These are phyloP conservation scores for Champsocephalus esox DNA, from an alignment of 2,797 vertebrate species.

Conservation along the genomic window DNA sequence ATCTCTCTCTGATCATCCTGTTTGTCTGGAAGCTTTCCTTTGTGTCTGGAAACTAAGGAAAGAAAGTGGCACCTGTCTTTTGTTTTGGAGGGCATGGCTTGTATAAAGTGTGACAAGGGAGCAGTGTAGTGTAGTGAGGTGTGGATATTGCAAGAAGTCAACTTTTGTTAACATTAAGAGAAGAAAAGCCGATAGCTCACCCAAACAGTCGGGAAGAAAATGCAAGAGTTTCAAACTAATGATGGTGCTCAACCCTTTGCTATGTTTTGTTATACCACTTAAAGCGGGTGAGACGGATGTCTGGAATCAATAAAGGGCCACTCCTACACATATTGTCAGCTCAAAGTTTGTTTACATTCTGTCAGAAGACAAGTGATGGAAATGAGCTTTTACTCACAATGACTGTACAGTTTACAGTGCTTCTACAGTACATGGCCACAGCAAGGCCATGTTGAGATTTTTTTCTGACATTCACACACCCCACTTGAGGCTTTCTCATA, in stretches of 20 bases:
- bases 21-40: constrained; percentile 47
- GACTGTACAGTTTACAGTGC: neutral
- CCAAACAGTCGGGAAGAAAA: neutral
- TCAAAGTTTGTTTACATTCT: constrained; percentile 12
- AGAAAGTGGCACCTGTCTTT: constrained; percentile 22
- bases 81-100: neutral
- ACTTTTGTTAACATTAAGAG: neutral
- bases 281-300: neutral
- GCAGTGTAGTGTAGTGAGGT: constrained; percentile 9
- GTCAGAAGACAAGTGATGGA: constrained; percentile 4
- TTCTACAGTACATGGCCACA: neutral
- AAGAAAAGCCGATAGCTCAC: constrained; percentile 5
- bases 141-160: constrained; percentile 7
- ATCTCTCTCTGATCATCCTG: constrained; percentile 39
- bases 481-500: constrained; percentile 46
- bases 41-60: neutral
- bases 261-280: constrained; percentile 19
- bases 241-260: constrained; percentile 4
- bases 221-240: constrained; percentile 2
- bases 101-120: constrained; percentile 21
- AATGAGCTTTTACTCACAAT: constrained; percentile 4
- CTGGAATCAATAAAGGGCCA: constrained; percentile 6
- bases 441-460: constrained; percentile 47
- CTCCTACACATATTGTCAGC: constrained; percentile 12
- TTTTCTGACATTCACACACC: constrained; percentile 42